Evolutionary conservation across 2,113 vertebrate species (phyloP), one percentile per base, ranked within the genome.

Genomic region (Heptranchias perlo): DNA sequence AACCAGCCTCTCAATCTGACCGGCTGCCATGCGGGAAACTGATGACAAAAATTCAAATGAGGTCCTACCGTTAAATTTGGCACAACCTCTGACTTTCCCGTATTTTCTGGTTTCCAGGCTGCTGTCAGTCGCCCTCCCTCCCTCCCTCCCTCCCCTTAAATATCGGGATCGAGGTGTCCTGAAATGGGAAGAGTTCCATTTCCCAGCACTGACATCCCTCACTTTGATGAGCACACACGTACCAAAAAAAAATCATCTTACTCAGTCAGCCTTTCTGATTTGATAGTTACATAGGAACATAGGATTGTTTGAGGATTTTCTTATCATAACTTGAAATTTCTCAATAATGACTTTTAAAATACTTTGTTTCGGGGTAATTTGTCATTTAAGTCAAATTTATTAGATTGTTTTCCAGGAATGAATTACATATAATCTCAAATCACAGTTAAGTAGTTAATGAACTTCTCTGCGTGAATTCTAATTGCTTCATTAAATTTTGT

Each of bases 401-500:
- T 62, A 7, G 54, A 92, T 62, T 92, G 35, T 61, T 62, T 92
- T 92, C 58, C 89, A 62, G 35, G 35, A 92, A 92, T 92, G 52
- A 35, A 10, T 21, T 62, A 44, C 61, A 92, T n/a, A 21, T 58
- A 2, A 28, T 54, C 54, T 92, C 14, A 28, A 47, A 94, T 94
- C 62, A 28, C 67, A 67, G 93, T 69, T 49, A 94, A 5, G 44
- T 69, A 49, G 47, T 69, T 65, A 95, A 95, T 95, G 93, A 95
- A 69, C 64, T 69, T 49, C 62, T 65, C 49, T 31, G 39, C 61
- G 35, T 95, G 64, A 95, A 69, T 67, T 95, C 64, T 69, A 95
- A 69, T 69, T 95, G 93, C 64, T 95, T 95, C 64, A 95, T 95
- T 69, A 69, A 94, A 69, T 64, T 95, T 94, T 49, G 6, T 39